These are phyloP conservation scores for Cephus cinctus DNA, from an alignment of 1,140 invertebrate species.

Conservation along the genomic window DNA sequence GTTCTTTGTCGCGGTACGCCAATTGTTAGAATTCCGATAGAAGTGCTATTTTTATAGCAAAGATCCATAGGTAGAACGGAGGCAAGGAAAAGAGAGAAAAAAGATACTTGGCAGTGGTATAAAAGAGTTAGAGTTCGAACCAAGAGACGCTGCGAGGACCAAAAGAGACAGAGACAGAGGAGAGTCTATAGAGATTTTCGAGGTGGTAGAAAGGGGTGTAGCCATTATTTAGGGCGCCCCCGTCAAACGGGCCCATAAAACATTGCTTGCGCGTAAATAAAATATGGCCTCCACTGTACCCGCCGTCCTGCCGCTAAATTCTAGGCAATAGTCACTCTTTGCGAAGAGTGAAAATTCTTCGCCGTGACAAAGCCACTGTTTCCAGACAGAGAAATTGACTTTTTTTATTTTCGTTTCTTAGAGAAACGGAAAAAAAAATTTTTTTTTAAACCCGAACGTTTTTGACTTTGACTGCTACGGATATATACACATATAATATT, in stretches of 20 bases:
- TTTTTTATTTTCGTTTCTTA: no score
- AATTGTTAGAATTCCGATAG: slow-evolving; percentile 34
- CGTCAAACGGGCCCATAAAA: slow-evolving; percentile 42
- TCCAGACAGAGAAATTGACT: no score
- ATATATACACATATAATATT: no score
- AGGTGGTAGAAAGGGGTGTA: slow-evolving; percentile 18
- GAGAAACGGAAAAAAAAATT: no score
- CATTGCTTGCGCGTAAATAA: slow-evolving; percentile 45
- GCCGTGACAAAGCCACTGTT: no score
- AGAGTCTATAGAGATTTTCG: slow-evolving; percentile 1
- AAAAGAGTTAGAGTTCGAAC: no score
- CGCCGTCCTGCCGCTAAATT: slow-evolving; percentile 11
- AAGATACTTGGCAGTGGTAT: slow-evolving; percentile 20
- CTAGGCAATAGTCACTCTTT: slow-evolving; percentile 23
- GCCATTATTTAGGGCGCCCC: slow-evolving; percentile 37
- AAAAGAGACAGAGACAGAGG: neutral
- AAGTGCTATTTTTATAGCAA: slow-evolving; percentile 30
- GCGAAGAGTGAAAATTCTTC: no score
- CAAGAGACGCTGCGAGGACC: no score
- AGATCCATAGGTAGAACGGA: slow-evolving; percentile 18
- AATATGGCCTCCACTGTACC: slow-evolving; percentile 32
- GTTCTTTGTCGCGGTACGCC: slow-evolving; percentile 10
- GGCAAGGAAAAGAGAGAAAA: slow-evolving; percentile 12
- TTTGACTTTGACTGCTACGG: no score
- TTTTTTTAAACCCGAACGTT: no score